Evolutionary conservation across 2,113 vertebrate genomes (phyloP).

Genomic region (Bombycilla garrulus): DNA sequence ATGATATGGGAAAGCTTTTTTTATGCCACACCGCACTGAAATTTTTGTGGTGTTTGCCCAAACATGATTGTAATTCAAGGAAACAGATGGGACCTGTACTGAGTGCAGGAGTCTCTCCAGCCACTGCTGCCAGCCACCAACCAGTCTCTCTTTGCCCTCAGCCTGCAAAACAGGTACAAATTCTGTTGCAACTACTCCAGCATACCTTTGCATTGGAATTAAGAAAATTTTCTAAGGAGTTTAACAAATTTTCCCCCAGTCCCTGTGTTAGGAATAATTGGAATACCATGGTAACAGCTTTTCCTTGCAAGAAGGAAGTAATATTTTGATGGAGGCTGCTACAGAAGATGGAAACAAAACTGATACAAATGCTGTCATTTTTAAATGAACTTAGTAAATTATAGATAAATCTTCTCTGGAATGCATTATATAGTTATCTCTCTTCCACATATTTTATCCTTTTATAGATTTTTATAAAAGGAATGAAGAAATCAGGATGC

Average conservation of each 20-base stretch:
- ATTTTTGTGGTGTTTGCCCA: not conserved
- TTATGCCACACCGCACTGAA: not conserved
- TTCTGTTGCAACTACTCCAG: not conserved
- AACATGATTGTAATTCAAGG: not conserved
- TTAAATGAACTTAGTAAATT: not conserved
- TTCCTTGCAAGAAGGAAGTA: not conserved
- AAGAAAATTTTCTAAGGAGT: not conserved
- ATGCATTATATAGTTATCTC: not conserved
- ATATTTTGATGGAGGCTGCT: not conserved
- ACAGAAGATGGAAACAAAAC: not conserved
- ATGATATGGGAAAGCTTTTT: not conserved
- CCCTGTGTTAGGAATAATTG: not conserved
- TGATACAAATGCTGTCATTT: not conserved
- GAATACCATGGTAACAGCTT: constrained; percentile 37
- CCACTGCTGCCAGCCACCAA: not conserved
- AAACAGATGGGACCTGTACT: not conserved
- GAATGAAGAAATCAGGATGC: not conserved
- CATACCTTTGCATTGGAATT: not conserved
- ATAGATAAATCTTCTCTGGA: not conserved
- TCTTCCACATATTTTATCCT: not conserved
- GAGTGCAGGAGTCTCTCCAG: not conserved
- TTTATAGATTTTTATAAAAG: not conserved
- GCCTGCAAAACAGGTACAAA: not conserved
- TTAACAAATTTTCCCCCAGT: not conserved
- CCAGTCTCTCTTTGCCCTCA: not conserved